Evolutionary conservation across 2,888 invertebrate genomes (phyloP), one percentile per base, ranked within the genome.

Genomic region (Drosophila rubida): DNA sequence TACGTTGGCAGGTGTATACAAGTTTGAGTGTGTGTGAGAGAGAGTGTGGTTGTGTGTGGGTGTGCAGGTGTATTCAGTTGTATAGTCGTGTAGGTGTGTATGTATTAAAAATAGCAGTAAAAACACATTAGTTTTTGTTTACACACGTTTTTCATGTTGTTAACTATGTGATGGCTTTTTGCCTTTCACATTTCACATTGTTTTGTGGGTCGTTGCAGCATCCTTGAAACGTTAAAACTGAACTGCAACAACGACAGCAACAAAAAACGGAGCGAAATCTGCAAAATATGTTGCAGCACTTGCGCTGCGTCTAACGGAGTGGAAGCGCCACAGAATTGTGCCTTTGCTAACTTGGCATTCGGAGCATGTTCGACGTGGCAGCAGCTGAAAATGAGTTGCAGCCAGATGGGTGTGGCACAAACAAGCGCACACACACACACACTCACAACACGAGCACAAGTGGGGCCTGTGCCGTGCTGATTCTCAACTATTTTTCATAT

Each of bases 101-200:
- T 64, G 62, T 59, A 58, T 69, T 58, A 51, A 66, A 84, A 80
- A 88, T 78, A 88, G 76, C 87, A 88, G 88, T 87, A 83, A 71
- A 86, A 85, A 87, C 75, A 87, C 84, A 85, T 85, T 85, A 85
- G 84, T 85, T 79, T 84, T 84, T 88, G 78, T 87, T 87, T 84
- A 82, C 86, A 82, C 76, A 75, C 69, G 32, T 69, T 80, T 72
- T 69, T 80, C 83, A 77, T 83, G 77, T 80, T 80, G 83, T 87
- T 86, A 83, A 77, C 83, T 75, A 78, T 75, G 82, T 77, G 78
- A 60, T 64, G 53, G 41, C 70, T 60, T 66, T 66, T 74, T 78
- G 70, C 57, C 60, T 67, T 84, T 70, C 61, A 64, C 61, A 54
- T 63, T 58, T 60, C 69, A 65, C 80, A 69, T 63, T 66, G 63